Base-by-base conservation (phyloP, 2,113 vertebrate genomes). In the Gobio gobio region DNA sequence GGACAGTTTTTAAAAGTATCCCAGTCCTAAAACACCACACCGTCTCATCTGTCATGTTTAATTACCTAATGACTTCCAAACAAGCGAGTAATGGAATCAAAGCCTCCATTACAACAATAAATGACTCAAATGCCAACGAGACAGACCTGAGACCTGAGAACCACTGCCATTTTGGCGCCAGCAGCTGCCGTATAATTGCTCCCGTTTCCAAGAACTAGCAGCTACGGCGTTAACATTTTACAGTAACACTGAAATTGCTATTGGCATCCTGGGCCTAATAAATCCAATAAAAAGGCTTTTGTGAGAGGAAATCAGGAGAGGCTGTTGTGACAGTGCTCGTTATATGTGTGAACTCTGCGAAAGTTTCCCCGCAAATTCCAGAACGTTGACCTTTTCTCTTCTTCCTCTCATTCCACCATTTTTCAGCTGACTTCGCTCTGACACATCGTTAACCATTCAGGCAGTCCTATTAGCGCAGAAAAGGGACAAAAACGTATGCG, bases 81-180 rank as follows among this genome's bases (percentile, higher is more conserved):
- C 90, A 91, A 91, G 89, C 90, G 85, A 90, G 87, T 88, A 90
- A 92, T 91, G 89, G 92, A 92, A 88, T 91, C 88, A 89, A 58
- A 86, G 82, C 83, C 86, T 87, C 89, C 90, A 89, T 92, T 92
- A 90, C 76, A 88, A 77, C 91, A 90, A 93, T 92, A 86, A 91
- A 93, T 93, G 90, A 93, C 91, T 93, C 91, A 93, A 86, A 88
- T 83, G 82, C 86, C 88, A 88, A 87, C 84, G 84, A 87, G 89
- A 90, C 84, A 86, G 89, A 90, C 86, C 89, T 78, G 64, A 91
- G 90, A 93, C 87, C 20, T 87, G 90, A 93, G 89, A 93, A 92
- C 88, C 54, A 70, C 47, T 64, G 91, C 87, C 77, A 72, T 89
- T 80, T 86, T 81, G 88, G 90, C 82, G 85, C 90, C 90, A 91